Base-by-base conservation (phyloP, 2,113 vertebrate genomes). In the Coryphaenoides rupestris region DNA sequence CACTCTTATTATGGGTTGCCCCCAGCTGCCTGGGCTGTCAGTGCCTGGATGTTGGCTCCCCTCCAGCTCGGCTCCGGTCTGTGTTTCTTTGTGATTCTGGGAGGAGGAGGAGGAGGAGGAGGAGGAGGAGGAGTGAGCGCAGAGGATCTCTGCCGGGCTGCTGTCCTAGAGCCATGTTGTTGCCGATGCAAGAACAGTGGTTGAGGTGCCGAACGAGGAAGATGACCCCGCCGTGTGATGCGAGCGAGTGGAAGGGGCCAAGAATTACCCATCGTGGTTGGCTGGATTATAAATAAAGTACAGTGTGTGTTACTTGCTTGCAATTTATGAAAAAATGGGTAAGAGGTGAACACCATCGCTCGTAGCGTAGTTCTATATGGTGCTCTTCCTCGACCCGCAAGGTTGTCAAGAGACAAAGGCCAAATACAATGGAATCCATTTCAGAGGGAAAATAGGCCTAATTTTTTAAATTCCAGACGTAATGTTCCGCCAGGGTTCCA, bases 151-250 rank as follows among this genome's bases (percentile, higher is more conserved):
- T 76, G 81, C 82, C 64, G 73, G 82, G 87, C 80, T 82, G 86
- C 88, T 89, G 79, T 90, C 90, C 88, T 91, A 87, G 84, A 90
- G 91, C 90, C 87, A 89, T 89, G 85, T 84, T 90, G 84, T 89
- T 50, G 84, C 83, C 33, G 90, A 90, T 86, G 81, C 80, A 76
- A 75, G 84, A 83, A 86, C 76, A 77, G 78, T 66, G 66, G 73
- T 83, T 76, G 84, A 82, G 83, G 87, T 81, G 84, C 80, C 84
- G 68, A 70, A 6, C 66, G 84, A 87, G 84, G 84, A 77, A 87
- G 78, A 77, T 80, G 86, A 91, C 89, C 89, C 80, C 73, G 60
- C 77, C 68, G 82, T 89, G 82, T 90, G 87, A 89, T 89, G 87
- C 75, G 68, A 83, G 82, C 75, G 79, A 80, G 72, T 78, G 80